Percentiles rank a stretch among this genome's conserved stretches.
These are phyloP conservation scores for Galerucella calmariensis DNA, from an alignment of 2,888 invertebrate genomes.

Conservation along the genomic window DNA sequence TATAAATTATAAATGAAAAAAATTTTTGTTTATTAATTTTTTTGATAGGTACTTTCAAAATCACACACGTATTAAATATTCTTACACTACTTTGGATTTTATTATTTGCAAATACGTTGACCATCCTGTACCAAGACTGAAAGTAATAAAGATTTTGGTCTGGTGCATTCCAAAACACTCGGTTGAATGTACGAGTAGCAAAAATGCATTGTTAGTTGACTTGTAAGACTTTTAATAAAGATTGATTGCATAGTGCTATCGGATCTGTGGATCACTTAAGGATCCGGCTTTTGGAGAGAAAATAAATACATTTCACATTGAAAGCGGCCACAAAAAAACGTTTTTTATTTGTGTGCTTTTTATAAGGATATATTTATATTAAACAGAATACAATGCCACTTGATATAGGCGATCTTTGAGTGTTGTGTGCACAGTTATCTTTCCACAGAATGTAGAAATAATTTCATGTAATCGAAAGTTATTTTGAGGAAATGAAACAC, in stretches of 20 bases:
- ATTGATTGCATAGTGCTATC: constrained; percentile 35
- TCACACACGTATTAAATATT: too few species aligned
- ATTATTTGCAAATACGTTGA: not conserved
- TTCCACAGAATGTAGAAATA: too few species aligned
- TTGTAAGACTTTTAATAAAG: constrained; percentile 34
- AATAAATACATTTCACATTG: constrained; percentile 14
- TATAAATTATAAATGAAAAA: too few species aligned
- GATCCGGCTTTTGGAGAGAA: constrained; percentile 22
- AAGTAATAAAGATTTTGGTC: constrained; percentile 3
- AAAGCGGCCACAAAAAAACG: not conserved
- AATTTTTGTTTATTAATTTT: too few species aligned
- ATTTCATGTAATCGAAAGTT: too few species aligned
- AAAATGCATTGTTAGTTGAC: constrained; percentile 30
- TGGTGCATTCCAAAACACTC: constrained; percentile 6
- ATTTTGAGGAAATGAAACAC: too few species aligned
- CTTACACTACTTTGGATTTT: not conserved
- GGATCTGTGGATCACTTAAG: constrained; percentile 30
- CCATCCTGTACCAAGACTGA: not conserved
- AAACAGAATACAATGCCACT: not conserved
- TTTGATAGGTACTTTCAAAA: too few species aligned
- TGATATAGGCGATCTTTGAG: too few species aligned
- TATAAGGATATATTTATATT: constrained; percentile 18
- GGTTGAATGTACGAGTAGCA: constrained; percentile 17
- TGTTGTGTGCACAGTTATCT: too few species aligned
- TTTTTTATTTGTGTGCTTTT: constrained; percentile 12